Percentiles rank a stretch among this genome's conserved stretches.
These are phyloP conservation scores for Brachionus koreanus DNA, from an alignment of 1,140 invertebrate species.

Conservation along the genomic window DNA sequence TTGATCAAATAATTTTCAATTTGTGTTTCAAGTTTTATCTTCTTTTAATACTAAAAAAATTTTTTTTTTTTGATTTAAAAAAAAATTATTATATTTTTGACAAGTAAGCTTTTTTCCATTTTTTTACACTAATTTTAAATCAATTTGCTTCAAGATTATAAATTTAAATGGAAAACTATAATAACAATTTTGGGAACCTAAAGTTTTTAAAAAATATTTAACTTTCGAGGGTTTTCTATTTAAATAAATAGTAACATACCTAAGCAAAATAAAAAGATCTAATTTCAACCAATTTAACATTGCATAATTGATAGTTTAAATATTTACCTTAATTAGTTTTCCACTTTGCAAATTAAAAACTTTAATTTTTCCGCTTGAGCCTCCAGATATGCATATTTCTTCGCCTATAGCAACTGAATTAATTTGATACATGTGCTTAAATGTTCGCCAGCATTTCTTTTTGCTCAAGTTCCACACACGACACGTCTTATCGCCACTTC, in stretches of 20 bases:
- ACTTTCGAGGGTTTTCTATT: not conserved
- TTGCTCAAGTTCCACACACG: conserved; percentile 56
- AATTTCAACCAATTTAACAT: not conserved
- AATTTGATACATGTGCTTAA: conserved; percentile 53
- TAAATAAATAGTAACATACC: not conserved
- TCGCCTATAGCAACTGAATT: conserved; percentile 50
- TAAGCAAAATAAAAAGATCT: not conserved
- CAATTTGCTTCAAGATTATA: too few relatives aligned
- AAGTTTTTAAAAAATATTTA: not conserved
- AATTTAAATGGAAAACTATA: too few relatives aligned
- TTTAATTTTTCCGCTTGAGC: conserved; percentile 55
- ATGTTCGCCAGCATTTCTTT: conserved; percentile 53
- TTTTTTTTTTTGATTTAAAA: too few relatives aligned
- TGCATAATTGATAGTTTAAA: conserved; percentile 44
- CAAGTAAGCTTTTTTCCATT: too few relatives aligned
- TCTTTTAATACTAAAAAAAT: too few relatives aligned
- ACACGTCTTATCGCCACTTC: conserved; percentile 45
- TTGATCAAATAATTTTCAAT: too few relatives aligned
- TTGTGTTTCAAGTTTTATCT: too few relatives aligned
- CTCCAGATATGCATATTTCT: conserved; percentile 53
- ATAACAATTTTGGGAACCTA: too few relatives aligned
- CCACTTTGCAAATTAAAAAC: conserved; percentile 55
- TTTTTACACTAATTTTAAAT: too few relatives aligned
- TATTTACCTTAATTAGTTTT: conserved; percentile 52
- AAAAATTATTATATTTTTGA: too few relatives aligned